A percentile compares a stretch with the other conserved stretches of the same genome.
phyloP scores from a whole-genome alignment of 1,140 invertebrate genomes.

The Matsumurasca onukii region DNA sequence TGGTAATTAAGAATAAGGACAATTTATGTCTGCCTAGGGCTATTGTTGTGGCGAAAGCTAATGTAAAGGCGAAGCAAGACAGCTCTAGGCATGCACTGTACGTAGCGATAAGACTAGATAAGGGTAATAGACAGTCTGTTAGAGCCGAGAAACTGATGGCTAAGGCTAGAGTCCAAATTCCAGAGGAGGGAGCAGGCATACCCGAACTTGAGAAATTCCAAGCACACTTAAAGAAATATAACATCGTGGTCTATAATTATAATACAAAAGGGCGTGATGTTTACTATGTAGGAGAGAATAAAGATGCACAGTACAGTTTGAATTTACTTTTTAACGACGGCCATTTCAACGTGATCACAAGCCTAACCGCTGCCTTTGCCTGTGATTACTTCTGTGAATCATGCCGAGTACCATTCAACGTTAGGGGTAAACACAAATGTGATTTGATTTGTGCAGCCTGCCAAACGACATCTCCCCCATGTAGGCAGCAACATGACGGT shows the following conservation, averaged over 20 bases:
- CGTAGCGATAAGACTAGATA: background rate
- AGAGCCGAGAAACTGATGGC: background rate
- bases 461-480: background rate
- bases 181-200: slow-evolving; percentile 3
- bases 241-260: too few relatives aligned
- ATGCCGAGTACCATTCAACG: background rate
- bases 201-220: slow-evolving; percentile 11
- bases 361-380: slow-evolving; percentile 13
- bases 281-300: too few relatives aligned
- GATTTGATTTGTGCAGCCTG: background rate
- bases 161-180: slow-evolving; percentile 15
- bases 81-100: background rate
- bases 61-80: too few relatives aligned
- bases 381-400: slow-evolving; percentile 19
- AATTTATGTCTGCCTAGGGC: too few relatives aligned
- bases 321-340: slow-evolving; percentile 13
- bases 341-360: slow-evolving; percentile 22
- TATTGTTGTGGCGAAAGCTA: too few relatives aligned
- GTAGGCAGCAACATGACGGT: background rate
- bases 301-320: slow-evolving; percentile 1
- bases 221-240: too few relatives aligned
- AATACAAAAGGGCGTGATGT: too few relatives aligned
- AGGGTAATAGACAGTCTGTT: background rate
- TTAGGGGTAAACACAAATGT: slow-evolving; percentile 13
- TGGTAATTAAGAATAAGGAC: too few relatives aligned